A percentile compares a stretch with the other conserved stretches of the same genome.
Conservation (phyloP, 2,888 invertebrate genomes). For the Tillus elongatus region DNA sequence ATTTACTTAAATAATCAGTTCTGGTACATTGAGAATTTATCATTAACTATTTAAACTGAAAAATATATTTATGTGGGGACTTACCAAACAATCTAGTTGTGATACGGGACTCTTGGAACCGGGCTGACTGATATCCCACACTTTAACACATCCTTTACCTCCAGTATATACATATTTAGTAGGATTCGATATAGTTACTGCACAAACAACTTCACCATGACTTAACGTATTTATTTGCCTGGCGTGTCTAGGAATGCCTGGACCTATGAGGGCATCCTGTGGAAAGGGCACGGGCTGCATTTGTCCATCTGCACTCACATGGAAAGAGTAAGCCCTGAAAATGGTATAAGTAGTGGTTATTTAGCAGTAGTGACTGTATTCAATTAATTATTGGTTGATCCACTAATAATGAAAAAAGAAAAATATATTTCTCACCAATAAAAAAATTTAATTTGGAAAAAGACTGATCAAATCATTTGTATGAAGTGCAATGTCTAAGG, state of each 20-base stretch:
- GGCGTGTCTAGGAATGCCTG: conserved; percentile 89
- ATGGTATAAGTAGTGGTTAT: conserved; percentile 10
- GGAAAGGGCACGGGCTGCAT: conserved; percentile 91
- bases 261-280: conserved; percentile 81
- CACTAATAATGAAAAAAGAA: too few species aligned
- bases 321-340: conserved; percentile 84
- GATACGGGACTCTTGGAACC: conserved; percentile 70
- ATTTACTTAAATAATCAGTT: too few species aligned
- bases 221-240: conserved; percentile 81
- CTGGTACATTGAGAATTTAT: too few species aligned
- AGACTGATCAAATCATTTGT: too few species aligned
- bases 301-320: conserved; percentile 80
- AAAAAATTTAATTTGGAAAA: too few species aligned
- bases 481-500: too few species aligned
- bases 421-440: too few species aligned
- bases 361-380: too few species aligned
- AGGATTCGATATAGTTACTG: conserved; percentile 84
- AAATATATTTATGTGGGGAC: too few species aligned
- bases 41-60: too few species aligned
- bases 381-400: too few species aligned
- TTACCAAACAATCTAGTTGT: conserved; percentile 75
- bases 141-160: conserved; percentile 91
- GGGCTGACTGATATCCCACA: conserved; percentile 70
- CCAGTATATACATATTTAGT: conserved; percentile 95
- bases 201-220: conserved; percentile 96